phyloP scores from a whole-genome alignment of 2,888 invertebrate genomes.

The Troides oblongomaculatus region DNA sequence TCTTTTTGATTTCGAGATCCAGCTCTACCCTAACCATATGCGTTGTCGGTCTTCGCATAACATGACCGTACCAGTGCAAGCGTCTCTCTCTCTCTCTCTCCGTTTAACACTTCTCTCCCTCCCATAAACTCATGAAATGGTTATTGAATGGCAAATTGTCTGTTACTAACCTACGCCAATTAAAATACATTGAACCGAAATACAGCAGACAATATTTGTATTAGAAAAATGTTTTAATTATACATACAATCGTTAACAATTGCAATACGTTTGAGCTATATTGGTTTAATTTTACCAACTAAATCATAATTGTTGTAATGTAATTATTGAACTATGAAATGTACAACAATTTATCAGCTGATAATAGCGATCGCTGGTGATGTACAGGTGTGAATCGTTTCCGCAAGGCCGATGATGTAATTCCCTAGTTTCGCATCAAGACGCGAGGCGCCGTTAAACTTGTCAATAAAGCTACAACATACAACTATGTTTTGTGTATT shows the following conservation, averaged over 20 bases:
- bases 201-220: background rate
- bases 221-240: background rate
- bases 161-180: background rate
- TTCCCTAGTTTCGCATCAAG: constrained; percentile 69
- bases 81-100: no score
- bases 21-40: no score
- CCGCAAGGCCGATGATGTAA: constrained; percentile 76
- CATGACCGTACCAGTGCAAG: no score
- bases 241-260: no score
- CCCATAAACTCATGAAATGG: no score
- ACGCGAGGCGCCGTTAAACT: constrained; percentile 51
- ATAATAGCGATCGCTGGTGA: constrained; percentile 54
- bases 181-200: background rate
- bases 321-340: background rate
- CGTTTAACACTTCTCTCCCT: no score
- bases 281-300: background rate
- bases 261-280: background rate
- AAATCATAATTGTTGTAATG: background rate
- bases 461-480: constrained; percentile 36
- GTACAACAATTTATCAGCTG: constrained; percentile 48
- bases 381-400: constrained; percentile 46
- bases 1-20: no score
- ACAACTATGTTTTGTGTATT: constrained; percentile 51
- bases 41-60: no score
- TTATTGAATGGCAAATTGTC: no score